Base-by-base conservation (phyloP, 1,140 invertebrate genomes). In the Pseudomyrmex concolor region DNA sequence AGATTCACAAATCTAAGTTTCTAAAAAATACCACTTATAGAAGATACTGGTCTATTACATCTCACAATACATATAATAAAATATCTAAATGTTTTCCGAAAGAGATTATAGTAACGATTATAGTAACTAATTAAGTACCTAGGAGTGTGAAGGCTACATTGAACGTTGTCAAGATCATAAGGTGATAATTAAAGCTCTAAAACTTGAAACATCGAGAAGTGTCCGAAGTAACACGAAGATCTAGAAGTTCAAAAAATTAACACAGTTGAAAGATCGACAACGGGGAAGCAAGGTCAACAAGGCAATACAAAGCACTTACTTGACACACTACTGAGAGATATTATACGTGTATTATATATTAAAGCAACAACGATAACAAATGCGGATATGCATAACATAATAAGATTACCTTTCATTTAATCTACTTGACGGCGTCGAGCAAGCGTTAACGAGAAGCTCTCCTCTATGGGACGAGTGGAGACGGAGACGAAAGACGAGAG, bases 391-490 rank as follows among this genome's bases (percentile, higher is more conserved):
- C n/a, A 60, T 17, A 3, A 10, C 25, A 4, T 67, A 72, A 74
- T 84, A 81, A 68, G 57, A 84, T 76, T 90, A 91, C 91, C 91
- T 91, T 87, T 91, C 91, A 91, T 91, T 91, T 91, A 91, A 91
- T 87, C 73, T 82, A 85, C 83, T 85, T 83, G 62, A 60, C 60
- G 62, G 63, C 15, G 34, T 19, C 55, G 17, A 71, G 64, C 64
- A 76, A 84, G 60, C 57, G 43, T 43, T 84, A 73, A 59, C 17
- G 57, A 22, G 54, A 86, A 84, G 66, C 57, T 73, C 57, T 73
- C 57, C 57, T 34, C 57, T 34, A 19, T 19, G 15, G 12, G 19
- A 50, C 13, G n/a, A 64, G 62, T 9, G 13, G 62, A 43, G 25
- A 15, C 34, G 8, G 34, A 43, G 60, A 2, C 15, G 60, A 63